Conservation (phyloP, 2,888 invertebrate species). For the Beris chalybata region DNA sequence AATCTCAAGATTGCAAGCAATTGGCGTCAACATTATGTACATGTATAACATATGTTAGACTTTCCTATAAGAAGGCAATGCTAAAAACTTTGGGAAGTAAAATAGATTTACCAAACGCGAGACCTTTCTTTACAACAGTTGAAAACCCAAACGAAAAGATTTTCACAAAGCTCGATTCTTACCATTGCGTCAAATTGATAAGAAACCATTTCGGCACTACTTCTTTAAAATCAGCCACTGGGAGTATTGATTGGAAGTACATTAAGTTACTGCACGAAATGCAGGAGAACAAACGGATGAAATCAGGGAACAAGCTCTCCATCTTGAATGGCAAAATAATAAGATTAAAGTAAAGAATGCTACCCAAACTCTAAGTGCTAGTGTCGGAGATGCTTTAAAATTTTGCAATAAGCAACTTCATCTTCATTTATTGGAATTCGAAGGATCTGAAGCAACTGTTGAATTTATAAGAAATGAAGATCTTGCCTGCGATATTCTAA, state of each 20-base stretch:
- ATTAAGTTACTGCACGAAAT: background rate
- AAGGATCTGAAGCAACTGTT: background rate
- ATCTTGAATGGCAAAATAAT: background rate
- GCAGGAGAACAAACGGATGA: background rate
- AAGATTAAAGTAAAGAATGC: too few relatives aligned
- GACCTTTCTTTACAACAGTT: too few relatives aligned
- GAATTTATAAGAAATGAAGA: background rate
- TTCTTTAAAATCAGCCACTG: background rate
- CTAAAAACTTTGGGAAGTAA: too few relatives aligned
- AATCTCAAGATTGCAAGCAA: too few relatives aligned
- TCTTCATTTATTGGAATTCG: background rate
- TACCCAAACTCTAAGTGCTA: background rate
- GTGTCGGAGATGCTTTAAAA: background rate
- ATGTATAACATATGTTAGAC: too few relatives aligned
- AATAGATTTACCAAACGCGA: too few relatives aligned
- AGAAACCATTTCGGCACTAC: background rate
- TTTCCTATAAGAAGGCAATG: too few relatives aligned
- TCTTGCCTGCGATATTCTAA: background rate
- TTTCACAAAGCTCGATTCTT: too few relatives aligned
- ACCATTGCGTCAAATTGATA: background rate
- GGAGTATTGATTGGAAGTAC: background rate
- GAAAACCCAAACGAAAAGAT: too few relatives aligned
- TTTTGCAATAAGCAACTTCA: background rate
- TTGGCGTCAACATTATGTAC: too few relatives aligned
- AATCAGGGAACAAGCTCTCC: slow-evolving; percentile 1